Evolutionary conservation across 2,888 invertebrate species (phyloP), one percentile per base, ranked within the genome.

Genomic region (Euspilapteryx auroguttella): DNA sequence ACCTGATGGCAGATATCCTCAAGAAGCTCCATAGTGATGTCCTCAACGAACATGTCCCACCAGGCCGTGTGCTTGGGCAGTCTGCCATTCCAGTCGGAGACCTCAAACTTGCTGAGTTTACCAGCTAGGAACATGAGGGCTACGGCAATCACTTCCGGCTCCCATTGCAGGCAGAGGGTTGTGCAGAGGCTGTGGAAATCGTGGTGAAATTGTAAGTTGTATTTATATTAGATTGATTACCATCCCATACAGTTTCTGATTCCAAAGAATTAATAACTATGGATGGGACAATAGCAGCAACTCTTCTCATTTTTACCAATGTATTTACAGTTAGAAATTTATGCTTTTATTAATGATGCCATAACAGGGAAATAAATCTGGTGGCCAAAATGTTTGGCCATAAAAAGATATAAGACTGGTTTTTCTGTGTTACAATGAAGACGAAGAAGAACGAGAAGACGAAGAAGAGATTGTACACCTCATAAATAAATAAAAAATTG

Each of bases 1-100:
- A 90, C 90, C 79, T 91, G 96, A 69, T 97, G 97, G 46, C 97
- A 97, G 39, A 97, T 94, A 65, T 96, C 96, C 75, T 99, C 98
- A 23, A 99, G 73, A 29, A 97, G 78, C 45, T 95, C 94, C 82
- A 92, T 89, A 1, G 92, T 90, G 15, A 98, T 87, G 49, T 95
- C 95, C 47, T 94, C 92, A 0, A 98, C 93, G 55, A 95, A 95
- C 86, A 92, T 90, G 47, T 98, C 97, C 97, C 97, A 99, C 99
- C 99, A 99, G 14, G 90, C 81, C 3, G 81, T 78, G 58, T 93
- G 89, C 47, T 87, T 83, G 2, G 85, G 57, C 26, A 76, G 78
- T 7, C 92, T 77, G 1, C 92, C 94, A 21, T 83, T 81, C 96
- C 96, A 97, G 64, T 97, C 96, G 4, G 85, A 79, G 0, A 97